Base-by-base conservation (phyloP, 2,888 invertebrate species). In the Drosophila koepferae region DNA sequence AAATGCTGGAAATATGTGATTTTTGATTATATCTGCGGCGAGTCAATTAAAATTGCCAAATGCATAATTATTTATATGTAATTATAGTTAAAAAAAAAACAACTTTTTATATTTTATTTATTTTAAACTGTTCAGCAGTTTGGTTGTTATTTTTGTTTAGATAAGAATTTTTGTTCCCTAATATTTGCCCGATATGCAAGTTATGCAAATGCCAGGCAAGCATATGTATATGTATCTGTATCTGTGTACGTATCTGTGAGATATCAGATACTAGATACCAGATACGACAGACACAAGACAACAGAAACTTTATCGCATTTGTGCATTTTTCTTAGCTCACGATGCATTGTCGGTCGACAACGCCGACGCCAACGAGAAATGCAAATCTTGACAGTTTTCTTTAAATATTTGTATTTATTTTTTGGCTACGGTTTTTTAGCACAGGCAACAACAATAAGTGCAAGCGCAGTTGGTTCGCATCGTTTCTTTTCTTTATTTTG, bases 311-410 rank as follows among this genome's bases (percentile, higher is more conserved):
- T 86, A 81, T 84, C 77, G 86, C 82, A 81, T 80, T 81, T 77
- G 70, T 77, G 84, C 84, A 86, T 72, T 84, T 86, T 77, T 83
- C 74, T 81, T 76, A 64, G 80, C 77, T 78, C 82, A 78, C 82
- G 83, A 80, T 77, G 28, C 28, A 28, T 28, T 28, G 28, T 6
- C 28, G 28, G 72, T 58, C 72, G 59, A 23, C 44, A 3, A 67
- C 75, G 65, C 43, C 65, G 53, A 68, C 71, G 58, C 23, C 62
- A 40, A 38, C 74, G 74, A 76, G 76, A 86, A 86, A 84, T 88
- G 86, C 86, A 86, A 88, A 86, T 86, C 88, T 88, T 86, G 84
- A 88, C 86, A 88, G 86, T 86, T 86, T 86, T 86, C 80, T 80
- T 88, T 69, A 73, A 81, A 76, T 80, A 81, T 85, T 87, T 85